Conservation (phyloP, 2,113 vertebrate genomes). For the Albula glossodonta region DNA sequence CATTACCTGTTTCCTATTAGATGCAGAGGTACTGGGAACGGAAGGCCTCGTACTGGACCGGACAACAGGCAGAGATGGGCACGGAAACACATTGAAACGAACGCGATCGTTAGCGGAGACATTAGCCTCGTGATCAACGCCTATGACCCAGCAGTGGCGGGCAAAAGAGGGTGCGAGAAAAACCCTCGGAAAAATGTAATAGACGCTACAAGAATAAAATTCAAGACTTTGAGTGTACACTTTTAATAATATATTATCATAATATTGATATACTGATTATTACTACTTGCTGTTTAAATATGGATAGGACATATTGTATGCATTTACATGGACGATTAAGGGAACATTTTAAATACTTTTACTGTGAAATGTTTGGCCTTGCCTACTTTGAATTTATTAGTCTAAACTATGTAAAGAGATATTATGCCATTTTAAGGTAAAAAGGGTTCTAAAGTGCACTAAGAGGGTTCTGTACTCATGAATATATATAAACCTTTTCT, state of each 20-base stretch:
- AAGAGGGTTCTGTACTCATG: too few species aligned
- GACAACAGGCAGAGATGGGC: not conserved
- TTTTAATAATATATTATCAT: not conserved
- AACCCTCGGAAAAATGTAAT: not conserved
- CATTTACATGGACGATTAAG: too few species aligned
- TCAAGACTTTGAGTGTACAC: not conserved
- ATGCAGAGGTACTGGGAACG: not conserved
- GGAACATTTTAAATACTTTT: too few species aligned
- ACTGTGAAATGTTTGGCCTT: too few species aligned
- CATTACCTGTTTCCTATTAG: conserved; percentile 7
- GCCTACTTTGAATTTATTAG: too few species aligned
- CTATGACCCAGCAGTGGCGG: not conserved
- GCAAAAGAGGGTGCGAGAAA: not conserved
- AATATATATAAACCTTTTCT: too few species aligned
- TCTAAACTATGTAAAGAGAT: too few species aligned
- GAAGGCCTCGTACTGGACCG: not conserved
- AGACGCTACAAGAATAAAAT: not conserved
- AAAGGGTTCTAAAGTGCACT: too few species aligned
- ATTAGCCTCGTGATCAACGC: not conserved
- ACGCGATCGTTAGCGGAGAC: not conserved
- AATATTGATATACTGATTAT: not conserved
- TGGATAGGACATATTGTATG: not conserved
- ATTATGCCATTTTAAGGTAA: too few species aligned
- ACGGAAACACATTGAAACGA: conserved; percentile 7
- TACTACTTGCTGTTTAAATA: not conserved